Conservation (phyloP, 2,888 invertebrate genomes). For the Cabera pusaria region DNA sequence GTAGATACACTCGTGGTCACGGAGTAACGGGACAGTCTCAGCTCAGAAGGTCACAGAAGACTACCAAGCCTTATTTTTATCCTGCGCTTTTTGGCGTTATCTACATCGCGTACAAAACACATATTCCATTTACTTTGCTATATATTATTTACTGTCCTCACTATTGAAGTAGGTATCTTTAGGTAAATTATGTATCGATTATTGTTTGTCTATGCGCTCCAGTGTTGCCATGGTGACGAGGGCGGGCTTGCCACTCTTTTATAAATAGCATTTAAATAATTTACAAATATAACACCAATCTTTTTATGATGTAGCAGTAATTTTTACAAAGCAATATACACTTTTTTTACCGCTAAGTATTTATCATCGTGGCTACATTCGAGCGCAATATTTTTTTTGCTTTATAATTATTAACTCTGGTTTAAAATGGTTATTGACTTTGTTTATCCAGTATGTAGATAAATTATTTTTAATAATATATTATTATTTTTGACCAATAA, state of each 20-base stretch:
- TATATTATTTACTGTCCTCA: slow-evolving; percentile 40
- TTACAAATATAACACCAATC: slow-evolving; percentile 19
- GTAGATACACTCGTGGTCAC: too few species aligned
- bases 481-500: slow-evolving; percentile 75
- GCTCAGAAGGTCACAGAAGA: too few species aligned
- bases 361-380: slow-evolving; percentile 52
- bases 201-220: slow-evolving; percentile 25
- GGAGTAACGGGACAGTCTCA: too few species aligned
- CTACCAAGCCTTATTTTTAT: slow-evolving; percentile 14
- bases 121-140: slow-evolving; percentile 54
- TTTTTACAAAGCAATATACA: slow-evolving; percentile 24
- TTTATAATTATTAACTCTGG: slow-evolving; percentile 52
- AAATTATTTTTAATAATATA: slow-evolving; percentile 77
- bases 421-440: slow-evolving; percentile 60
- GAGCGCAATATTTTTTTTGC: slow-evolving; percentile 43
- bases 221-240: slow-evolving; percentile 40
- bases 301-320: slow-evolving; percentile 13
- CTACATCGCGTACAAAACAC: slow-evolving; percentile 26
- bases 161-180: slow-evolving; percentile 52
- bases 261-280: slow-evolving; percentile 40
- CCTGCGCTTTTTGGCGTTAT: slow-evolving; percentile 32
- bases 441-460: slow-evolving; percentile 74
- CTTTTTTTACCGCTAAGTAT: slow-evolving; percentile 17
- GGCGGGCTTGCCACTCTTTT: slow-evolving; percentile 17
- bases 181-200: slow-evolving; percentile 51